Evolutionary conservation across 2,888 invertebrate species (phyloP).

Genomic region (Tipula unca): DNA sequence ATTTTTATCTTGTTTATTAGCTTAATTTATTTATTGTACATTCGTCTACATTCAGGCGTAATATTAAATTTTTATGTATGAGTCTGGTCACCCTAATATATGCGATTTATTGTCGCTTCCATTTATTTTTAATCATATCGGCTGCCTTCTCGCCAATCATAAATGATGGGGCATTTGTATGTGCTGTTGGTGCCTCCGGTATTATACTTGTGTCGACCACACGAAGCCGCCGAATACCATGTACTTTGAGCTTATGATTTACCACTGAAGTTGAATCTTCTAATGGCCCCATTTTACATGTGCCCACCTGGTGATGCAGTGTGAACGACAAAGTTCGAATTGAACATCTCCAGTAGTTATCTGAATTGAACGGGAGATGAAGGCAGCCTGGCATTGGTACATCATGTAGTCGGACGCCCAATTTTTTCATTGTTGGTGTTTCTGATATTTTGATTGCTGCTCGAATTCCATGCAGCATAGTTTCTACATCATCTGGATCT

Average conservation of each 20-base stretch:
- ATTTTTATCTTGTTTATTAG: not conserved
- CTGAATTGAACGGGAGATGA: constrained; percentile 44
- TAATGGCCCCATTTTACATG: constrained; percentile 43
- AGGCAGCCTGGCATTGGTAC: constrained; percentile 46
- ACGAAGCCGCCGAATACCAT: constrained; percentile 49
- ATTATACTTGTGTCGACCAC: constrained; percentile 58
- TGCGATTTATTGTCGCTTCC: constrained; percentile 29
- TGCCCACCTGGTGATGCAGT: constrained; percentile 43
- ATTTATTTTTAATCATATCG: constrained; percentile 49
- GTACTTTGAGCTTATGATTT: constrained; percentile 50
- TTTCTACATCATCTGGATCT: constrained; percentile 53
- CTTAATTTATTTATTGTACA: not conserved
- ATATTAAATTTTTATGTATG: not conserved
- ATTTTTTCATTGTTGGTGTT: constrained; percentile 50
- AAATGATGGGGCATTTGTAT: constrained; percentile 52
- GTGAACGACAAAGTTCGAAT: constrained; percentile 49
- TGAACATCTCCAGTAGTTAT: constrained; percentile 61
- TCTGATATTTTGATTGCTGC: constrained; percentile 49
- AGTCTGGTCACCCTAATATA: not conserved
- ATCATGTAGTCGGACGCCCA: constrained; percentile 46
- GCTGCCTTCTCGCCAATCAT: constrained; percentile 48
- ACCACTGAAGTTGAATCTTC: constrained; percentile 42
- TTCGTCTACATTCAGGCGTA: not conserved
- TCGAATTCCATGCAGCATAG: constrained; percentile 53
- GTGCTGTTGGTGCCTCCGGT: constrained; percentile 51